Percentiles rank a stretch among this genome's conserved stretches.
phyloP scores from a whole-genome alignment of 2,113 vertebrate genomes.

The Numenius arquata region DNA sequence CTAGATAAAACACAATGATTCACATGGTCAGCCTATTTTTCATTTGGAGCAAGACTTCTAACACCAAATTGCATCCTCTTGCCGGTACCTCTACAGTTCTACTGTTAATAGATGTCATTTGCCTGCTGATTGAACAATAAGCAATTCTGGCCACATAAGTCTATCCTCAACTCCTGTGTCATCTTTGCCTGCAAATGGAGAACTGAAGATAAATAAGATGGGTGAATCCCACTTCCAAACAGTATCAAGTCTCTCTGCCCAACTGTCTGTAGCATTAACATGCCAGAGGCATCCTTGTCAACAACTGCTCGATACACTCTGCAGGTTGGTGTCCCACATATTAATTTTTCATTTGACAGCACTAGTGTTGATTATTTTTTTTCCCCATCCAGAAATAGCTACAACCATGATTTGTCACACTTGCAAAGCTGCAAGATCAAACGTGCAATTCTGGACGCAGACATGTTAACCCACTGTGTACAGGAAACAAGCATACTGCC shows the following conservation, averaged over 20 bases:
- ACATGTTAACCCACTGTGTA: not conserved
- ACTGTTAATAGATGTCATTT: not conserved
- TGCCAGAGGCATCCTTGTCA: not conserved
- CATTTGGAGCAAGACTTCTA: not conserved
- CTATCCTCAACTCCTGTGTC: not conserved
- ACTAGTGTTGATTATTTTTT: too few relatives aligned
- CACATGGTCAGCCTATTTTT: not conserved
- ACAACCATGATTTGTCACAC: not conserved
- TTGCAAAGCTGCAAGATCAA: not conserved
- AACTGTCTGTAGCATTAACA: not conserved
- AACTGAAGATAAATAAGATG: not conserved
- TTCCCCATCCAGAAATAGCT: not conserved
- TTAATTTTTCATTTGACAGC: not conserved
- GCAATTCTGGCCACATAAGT: fast-evolving
- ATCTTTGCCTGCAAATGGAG: not conserved
- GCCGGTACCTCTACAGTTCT: not conserved
- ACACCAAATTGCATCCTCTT: not conserved
- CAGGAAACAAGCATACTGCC: not conserved
- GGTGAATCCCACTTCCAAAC: not conserved
- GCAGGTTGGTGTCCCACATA: not conserved
- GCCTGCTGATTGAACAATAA: not conserved
- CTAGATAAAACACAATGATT: not conserved
- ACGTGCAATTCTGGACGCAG: not conserved
- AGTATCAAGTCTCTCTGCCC: not conserved
- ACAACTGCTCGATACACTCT: not conserved